These are phyloP conservation scores for Cistogaster globosa DNA, from an alignment of 2,888 invertebrate genomes.

Conservation along the genomic window DNA sequence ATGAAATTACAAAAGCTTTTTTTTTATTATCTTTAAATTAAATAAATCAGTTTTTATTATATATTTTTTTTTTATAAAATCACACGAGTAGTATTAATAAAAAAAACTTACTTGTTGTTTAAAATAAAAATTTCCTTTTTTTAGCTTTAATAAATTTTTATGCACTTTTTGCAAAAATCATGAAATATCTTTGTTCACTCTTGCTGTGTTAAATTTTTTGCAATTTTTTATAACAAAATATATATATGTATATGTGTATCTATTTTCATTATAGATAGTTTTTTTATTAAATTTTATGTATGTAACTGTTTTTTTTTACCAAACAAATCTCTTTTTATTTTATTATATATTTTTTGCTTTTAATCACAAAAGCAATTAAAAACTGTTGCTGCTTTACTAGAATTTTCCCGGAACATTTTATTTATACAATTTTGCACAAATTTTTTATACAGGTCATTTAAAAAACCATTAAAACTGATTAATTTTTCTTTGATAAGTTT, in stretches of 20 bases:
- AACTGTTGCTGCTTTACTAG: background rate
- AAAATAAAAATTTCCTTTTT: background rate
- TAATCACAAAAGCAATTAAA: slow-evolving; percentile 3
- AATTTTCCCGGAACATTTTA: slow-evolving; percentile 21
- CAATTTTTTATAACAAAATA: background rate
- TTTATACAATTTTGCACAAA: slow-evolving; percentile 21
- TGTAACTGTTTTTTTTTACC: background rate
- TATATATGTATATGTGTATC: background rate
- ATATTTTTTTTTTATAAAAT: too few relatives aligned
- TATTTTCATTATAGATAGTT: background rate
- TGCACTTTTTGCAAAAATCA: background rate
- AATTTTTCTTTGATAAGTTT: too few relatives aligned
- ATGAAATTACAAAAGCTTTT: too few relatives aligned
- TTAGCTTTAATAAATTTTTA: background rate
- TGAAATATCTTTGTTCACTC: background rate
- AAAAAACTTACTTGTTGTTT: background rate
- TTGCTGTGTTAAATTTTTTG: slow-evolving; percentile 8
- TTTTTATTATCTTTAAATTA: too few relatives aligned
- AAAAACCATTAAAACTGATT: slow-evolving; percentile 61
- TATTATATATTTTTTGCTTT: background rate
- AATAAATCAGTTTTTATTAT: too few relatives aligned
- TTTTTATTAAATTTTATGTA: slow-evolving; percentile 7
- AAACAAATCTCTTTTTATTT: background rate
- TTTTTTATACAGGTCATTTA: slow-evolving; percentile 66
- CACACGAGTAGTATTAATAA: too few relatives aligned